phyloP scores from a whole-genome alignment of 2,888 invertebrate species.

The Oxytorus armatus region DNA sequence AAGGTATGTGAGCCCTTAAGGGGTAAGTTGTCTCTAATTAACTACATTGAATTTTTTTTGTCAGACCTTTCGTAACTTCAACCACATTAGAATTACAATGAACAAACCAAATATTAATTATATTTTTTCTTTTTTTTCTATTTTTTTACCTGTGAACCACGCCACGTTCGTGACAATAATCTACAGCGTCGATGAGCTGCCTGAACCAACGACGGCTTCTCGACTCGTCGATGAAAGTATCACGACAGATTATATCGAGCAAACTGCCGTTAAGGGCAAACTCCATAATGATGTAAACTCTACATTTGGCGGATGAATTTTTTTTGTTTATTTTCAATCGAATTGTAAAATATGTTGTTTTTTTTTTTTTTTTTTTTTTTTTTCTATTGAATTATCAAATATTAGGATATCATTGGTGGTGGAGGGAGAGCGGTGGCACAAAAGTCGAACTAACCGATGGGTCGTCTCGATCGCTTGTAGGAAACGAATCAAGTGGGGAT shows the following conservation, averaged over 20 bases:
- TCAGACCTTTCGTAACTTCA: no score
- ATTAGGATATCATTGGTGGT: neutral
- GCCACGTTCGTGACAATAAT: constrained; percentile 92
- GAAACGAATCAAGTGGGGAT: constrained; percentile 92
- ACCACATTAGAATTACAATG: no score
- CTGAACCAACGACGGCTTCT: constrained; percentile 90
- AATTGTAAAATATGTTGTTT: constrained; percentile 6
- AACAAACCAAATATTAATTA: no score
- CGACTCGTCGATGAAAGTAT: constrained; percentile 89
- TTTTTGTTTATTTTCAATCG: neutral
- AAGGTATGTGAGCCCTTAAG: no score
- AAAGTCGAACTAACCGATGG: constrained; percentile 87
- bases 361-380: neutral
- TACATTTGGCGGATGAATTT: constrained; percentile 4
- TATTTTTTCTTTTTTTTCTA: neutral
- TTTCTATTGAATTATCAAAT: neutral
- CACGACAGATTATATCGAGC: constrained; percentile 90
- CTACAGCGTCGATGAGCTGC: constrained; percentile 90
- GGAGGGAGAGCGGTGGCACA: neutral
- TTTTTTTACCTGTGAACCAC: constrained; percentile 90
- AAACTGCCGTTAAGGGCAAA: constrained; percentile 92
- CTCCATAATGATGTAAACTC: constrained; percentile 94
- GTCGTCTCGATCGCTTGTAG: constrained; percentile 94
- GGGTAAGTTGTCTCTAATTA: no score
- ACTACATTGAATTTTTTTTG: no score